Percentiles rank a stretch among this genome's conserved stretches.
phyloP scores from a whole-genome alignment of 1,140 invertebrate genomes.

The Chlorops oryzae region DNA sequence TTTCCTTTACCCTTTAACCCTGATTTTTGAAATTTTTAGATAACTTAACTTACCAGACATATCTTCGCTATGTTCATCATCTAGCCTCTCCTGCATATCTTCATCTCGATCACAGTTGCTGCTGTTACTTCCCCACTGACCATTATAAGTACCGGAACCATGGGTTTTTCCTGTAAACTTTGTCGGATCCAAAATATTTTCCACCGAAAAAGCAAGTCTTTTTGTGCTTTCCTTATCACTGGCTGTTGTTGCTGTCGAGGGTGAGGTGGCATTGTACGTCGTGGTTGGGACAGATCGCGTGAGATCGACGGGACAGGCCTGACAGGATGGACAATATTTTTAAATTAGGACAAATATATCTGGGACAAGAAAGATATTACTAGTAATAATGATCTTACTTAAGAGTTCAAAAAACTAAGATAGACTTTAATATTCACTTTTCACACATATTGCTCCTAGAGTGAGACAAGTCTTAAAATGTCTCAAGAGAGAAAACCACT shows the following conservation, averaged over 20 bases:
- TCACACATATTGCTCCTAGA: too few relatives aligned
- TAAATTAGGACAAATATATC: not conserved
- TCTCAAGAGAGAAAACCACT: too few relatives aligned
- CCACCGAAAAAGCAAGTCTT: constrained; percentile 77
- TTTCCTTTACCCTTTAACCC: not conserved
- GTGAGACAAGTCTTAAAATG: too few relatives aligned
- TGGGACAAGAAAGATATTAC: constrained; percentile 4
- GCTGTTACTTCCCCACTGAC: constrained; percentile 45
- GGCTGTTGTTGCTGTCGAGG: constrained; percentile 29
- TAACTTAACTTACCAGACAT: constrained; percentile 40
- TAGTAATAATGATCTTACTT: not conserved
- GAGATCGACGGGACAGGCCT: constrained; percentile 47
- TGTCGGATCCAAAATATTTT: constrained; percentile 85
- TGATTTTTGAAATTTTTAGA: not conserved
- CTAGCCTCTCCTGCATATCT: constrained; percentile 40
- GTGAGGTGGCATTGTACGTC: constrained; percentile 15
- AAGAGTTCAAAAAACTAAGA: not conserved
- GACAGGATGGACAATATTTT: not conserved
- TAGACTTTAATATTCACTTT: too few relatives aligned
- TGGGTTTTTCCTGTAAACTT: constrained; percentile 70
- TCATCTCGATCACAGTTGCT: constrained; percentile 52
- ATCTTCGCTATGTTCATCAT: constrained; percentile 46
- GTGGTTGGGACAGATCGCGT: constrained; percentile 37
- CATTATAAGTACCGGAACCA: constrained; percentile 8
- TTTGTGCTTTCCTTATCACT: constrained; percentile 40